phyloP scores from a whole-genome alignment of 2,113 vertebrate genomes.

The Phaethornis superciliosus region DNA sequence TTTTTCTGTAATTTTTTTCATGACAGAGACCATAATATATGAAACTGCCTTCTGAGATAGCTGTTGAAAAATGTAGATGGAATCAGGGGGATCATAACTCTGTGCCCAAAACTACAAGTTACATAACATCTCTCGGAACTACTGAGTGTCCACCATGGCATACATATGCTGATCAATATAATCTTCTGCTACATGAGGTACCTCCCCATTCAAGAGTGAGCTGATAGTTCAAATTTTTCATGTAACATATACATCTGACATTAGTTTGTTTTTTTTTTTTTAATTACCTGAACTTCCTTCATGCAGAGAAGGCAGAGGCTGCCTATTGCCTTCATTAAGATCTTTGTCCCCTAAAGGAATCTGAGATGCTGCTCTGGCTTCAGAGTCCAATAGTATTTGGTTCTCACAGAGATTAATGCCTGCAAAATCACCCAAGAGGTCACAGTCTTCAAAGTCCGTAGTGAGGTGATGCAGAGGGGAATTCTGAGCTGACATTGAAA shows the following conservation, averaged over 20 bases:
- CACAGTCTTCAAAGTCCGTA: constrained; percentile 78
- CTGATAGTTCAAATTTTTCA: neutral
- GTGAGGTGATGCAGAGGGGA: constrained; percentile 67
- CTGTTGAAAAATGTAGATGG: neutral
- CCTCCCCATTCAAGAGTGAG: neutral
- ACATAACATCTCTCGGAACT: neutral
- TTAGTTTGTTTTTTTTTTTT: neutral
- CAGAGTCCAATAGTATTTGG: constrained; percentile 68
- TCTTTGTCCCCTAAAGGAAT: constrained; percentile 64
- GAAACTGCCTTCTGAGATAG: neutral
- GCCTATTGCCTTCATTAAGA: constrained; percentile 39
- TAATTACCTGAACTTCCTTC: constrained; percentile 76
- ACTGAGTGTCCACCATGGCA: neutral
- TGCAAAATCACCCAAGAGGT: constrained; percentile 71
- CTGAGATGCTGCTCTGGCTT: constrained; percentile 46
- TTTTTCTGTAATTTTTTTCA: neutral
- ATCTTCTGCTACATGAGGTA: neutral
- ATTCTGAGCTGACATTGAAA: constrained; percentile 72
- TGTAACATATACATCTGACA: neutral
- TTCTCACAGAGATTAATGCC: constrained; percentile 71
- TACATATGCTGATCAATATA: neutral
- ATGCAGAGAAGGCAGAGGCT: constrained; percentile 53
- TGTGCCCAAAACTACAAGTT: neutral
- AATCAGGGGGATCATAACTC: neutral
- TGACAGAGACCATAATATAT: neutral